Evolutionary conservation across 2,797 vertebrate genomes (phyloP), one percentile per base, ranked within the genome.

Genomic region (Enteromius afrohamiltoni): DNA sequence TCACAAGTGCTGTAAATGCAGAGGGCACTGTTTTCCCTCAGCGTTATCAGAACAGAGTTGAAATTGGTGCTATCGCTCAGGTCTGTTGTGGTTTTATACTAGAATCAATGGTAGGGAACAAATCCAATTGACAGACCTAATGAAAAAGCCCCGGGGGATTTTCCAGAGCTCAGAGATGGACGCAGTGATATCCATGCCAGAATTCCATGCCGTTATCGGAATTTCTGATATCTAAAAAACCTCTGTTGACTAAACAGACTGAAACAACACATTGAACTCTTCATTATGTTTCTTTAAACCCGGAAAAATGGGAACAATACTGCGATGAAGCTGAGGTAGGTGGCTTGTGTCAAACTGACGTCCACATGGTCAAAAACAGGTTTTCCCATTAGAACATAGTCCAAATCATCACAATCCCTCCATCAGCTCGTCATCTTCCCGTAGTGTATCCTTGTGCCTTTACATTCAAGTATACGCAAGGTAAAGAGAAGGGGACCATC

Each of bases 31-130:
- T 77, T 67, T 83, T 68, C 19, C 47, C 49, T 69, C 26, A 77
- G 26, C 6, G 51, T 83, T 83, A 60, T 83, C 81, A 69, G 37
- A 5, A 45, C 60, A 10, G 60, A 82, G 73, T 58, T 65, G 34
- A 34, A 83, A 77, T 47, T 77, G 81, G 73, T 69, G 19, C 74
- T 37, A 47, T 83, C 49, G 29, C 49, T 83, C 81, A 68, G 51
- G 8, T 58, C 64, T 69, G 19, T 45, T 83, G 64, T 58, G 74
- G 62, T 34, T 58, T 76, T 77, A 64, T 45, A 67, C 62, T 19
- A 45, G 47, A 73, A 79, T 83, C 80, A 71, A 82, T 82, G 80
- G 34, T 4, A 67, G 55, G 14, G 34, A 53, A 42, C 74, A 71
- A 62, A 82, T 80, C n/a, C 70, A 75, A 83, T 76, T 49, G 53